These are phyloP conservation scores for Heliocidaris erythrogramma DNA, from an alignment of 35 echinoderm and acorn worm genomes.

Conservation along the genomic window DNA sequence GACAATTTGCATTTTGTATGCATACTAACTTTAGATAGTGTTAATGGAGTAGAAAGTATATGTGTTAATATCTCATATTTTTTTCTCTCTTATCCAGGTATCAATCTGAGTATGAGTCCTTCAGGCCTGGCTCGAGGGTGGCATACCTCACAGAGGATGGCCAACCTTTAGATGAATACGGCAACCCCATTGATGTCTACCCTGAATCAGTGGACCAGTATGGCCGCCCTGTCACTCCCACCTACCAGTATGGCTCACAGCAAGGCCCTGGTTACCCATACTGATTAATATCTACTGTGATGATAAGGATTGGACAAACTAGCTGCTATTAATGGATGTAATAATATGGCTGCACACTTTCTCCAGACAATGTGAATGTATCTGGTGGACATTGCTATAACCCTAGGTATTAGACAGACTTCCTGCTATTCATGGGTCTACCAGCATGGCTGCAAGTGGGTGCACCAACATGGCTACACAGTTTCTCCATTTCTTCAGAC, in stretches of 20 bases:
- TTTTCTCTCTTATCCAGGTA: constrained; percentile 50
- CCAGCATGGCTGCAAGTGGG: not conserved
- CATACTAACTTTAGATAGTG: no score
- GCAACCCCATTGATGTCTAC: constrained; percentile 64
- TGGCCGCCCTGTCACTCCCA: constrained; percentile 49
- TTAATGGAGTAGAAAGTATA: not conserved
- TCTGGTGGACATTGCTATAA: no score
- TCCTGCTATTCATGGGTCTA: not conserved
- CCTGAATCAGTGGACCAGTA: constrained; percentile 63
- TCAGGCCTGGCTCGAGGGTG: constrained; percentile 50
- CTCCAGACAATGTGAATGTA: no score
- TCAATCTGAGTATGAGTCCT: constrained; percentile 49
- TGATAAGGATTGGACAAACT: not conserved
- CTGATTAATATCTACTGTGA: constrained; percentile 43
- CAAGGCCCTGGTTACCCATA: constrained; percentile 39
- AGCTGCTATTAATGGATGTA: not conserved
- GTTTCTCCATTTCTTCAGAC: not conserved
- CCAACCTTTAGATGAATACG: constrained; percentile 76
- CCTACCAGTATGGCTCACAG: constrained; percentile 47
- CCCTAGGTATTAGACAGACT: no score
- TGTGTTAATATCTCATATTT: not conserved
- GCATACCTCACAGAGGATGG: constrained; percentile 55
- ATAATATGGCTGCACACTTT: not conserved
- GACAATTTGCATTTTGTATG: no score
- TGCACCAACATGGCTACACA: not conserved